phyloP scores from a whole-genome alignment of 2,888 invertebrate species.

The Stegana nigrithorax region DNA sequence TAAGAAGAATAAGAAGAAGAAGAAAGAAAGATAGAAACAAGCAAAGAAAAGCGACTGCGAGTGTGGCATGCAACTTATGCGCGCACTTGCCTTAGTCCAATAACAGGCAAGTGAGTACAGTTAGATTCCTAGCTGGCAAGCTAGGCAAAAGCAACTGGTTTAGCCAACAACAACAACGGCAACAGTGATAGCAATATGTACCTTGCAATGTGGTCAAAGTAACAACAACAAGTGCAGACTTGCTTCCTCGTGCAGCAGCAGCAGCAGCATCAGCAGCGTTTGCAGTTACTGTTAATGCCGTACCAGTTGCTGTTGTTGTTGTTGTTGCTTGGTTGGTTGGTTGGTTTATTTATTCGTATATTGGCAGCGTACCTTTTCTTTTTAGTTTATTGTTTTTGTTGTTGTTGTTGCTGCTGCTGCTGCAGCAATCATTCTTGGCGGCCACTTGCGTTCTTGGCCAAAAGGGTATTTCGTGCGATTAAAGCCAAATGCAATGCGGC shows the following conservation, averaged over 20 bases:
- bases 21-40: no score
- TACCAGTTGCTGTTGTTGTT: conserved; percentile 21
- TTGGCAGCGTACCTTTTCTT: conserved; percentile 37
- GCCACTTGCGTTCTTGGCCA: conserved; percentile 50
- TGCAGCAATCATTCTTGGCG: background rate
- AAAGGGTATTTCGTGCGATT: conserved; percentile 59
- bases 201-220: no score
- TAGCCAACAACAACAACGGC: background rate
- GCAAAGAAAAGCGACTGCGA: no score
- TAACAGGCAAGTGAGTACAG: conserved; percentile 14
- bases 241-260: conserved; percentile 29
- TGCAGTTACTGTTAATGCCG: conserved; percentile 23
- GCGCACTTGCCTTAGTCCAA: conserved; percentile 11
- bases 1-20: no score
- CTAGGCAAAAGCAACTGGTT: conserved; percentile 24
- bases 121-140: conserved; percentile 22
- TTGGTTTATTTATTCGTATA: no score
- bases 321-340: no score
- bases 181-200: background rate
- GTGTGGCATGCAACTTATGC: conserved; percentile 13
- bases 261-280: conserved; percentile 32
- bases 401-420: conserved; percentile 32
- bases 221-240: conserved; percentile 17
- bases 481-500: conserved; percentile 28
- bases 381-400: conserved; percentile 27